Base-by-base conservation (phyloP, 2,113 vertebrate genomes). In the Anser cygnoides region DNA sequence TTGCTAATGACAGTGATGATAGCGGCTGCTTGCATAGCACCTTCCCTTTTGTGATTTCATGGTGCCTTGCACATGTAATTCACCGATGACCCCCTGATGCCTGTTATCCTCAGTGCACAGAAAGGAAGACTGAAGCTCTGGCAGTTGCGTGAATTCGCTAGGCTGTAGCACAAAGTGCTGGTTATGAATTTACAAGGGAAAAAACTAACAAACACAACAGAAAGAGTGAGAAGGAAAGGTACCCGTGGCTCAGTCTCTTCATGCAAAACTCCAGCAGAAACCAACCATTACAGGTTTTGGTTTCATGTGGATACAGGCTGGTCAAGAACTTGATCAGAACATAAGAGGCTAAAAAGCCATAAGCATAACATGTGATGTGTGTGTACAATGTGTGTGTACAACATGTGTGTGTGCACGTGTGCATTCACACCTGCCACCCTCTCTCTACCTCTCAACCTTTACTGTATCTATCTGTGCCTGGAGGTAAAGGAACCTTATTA, bases 1-100 rank as follows among this genome's bases (percentile, higher is more conserved):
- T 93, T 93, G 79, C 71, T 94, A 93, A 96, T 87, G 89, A 82
- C 88, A 87, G 59, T 11, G 82, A 77, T 76, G 39, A 90, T 50
- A 61, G 73, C 9, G 61, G 62, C 54, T 75, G 22, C 28, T 68
- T 21, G 55, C 89, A 76, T 21, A 85, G 90, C 70, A 81, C 85
- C 79, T 81, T 92, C 67, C 76, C 66, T 63, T 83, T 87, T 73
- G 90, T 55, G 54, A 37, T 65, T 75, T 73, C 85, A 13, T 4
- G 13, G 65, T 70, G 84, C 22, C 62, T 57, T 65, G 76, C 55
- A 61, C 49, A 44, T 2, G 13, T 91, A 81, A 44, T 33, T 90
- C 87, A 76, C 2, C 15, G 54, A 54, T 66, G 71, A 73, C 11
- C 13, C 19, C 39, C 49, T 41, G 58, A 37, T 46, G 70, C 37